Evolutionary conservation across 2,797 vertebrate species (phyloP).

Genomic region (Amazona ochrocephala): DNA sequence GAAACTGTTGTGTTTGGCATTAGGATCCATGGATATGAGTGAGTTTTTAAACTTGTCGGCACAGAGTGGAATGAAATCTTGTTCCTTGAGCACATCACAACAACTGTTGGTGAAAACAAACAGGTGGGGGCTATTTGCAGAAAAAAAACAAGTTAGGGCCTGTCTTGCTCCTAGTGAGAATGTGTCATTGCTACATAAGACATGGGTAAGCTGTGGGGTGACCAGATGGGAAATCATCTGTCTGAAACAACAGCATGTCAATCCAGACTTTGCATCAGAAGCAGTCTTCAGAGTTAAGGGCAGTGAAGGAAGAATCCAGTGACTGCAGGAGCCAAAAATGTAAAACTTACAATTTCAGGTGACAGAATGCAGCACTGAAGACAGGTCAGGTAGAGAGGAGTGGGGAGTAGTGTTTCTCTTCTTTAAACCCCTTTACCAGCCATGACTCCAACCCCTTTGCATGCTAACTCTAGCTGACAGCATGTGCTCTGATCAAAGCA

Average conservation of each 20-base stretch:
- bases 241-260: not conserved
- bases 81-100: not conserved
- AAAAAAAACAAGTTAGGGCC: constrained; percentile 18
- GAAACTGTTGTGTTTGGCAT: not conserved
- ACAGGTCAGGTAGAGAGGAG: not conserved
- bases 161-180: not conserved
- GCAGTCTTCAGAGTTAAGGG: not conserved
- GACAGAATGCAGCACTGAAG: not conserved
- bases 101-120: not conserved
- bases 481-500: constrained; percentile 27
- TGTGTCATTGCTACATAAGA: not conserved
- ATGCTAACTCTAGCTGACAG: not conserved
- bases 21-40: not conserved
- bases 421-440: not conserved
- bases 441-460: not conserved
- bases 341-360: not conserved
- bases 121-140: constrained; percentile 39
- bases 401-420: not conserved
- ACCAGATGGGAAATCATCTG: not conserved
- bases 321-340: not conserved
- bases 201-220: not conserved
- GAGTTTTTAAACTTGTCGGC: not conserved
- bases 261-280: not conserved
- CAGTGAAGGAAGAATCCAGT: not conserved
- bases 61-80: not conserved